Evolutionary conservation across 92 coral and sea anemone genomes (phyloP), one percentile per base, ranked within the genome.

Genomic region (Porites evermanni): DNA sequence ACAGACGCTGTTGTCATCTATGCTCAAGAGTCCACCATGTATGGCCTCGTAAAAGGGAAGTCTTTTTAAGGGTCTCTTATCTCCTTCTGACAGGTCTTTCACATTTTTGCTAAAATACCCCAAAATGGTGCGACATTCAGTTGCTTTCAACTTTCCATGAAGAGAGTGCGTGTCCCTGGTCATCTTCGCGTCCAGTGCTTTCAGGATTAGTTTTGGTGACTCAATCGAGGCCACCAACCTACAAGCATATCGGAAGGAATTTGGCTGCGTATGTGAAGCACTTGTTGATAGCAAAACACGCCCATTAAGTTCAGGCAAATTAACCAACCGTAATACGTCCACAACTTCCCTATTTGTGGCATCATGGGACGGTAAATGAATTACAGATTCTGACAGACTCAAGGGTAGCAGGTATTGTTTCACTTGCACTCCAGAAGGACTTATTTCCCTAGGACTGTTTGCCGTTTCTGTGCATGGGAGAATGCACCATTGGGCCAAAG

Each of bases 1-100:
- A 26, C 52, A 74, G 1, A 71, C 89, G 51, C 16, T 54, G 32
- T 63, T 56, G 13, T 47, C 54, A 2, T 54, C 17, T 3, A 90
- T 63, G 4, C 66, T 71, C 24, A 67, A 60, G 16, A 77, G 87
- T n/a, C 53, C 29, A 16, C 83, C 96, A 53, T 72, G 88, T 59
- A 82, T 74, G 19, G 88, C 82, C 19, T 12, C n/a, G 58, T 79
- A 84, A 60, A 93, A 77, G 1, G 96, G 96, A 12, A 93, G 88
- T 20, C n/a, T 51, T 56, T 83, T 89, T 69, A 93, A 20, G 2
- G 9, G 50, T 1, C 1, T 8, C 19, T 29, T 60, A 53, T 54
- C 75, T 1, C 6, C 76, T 0, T 1, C 64, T 20, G 14, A 16
- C 59, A 78, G 61, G 11, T 3, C 7, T 3, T 23, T 17, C 6